These are phyloP conservation scores for Pocillopora grandis DNA, from an alignment of 92 coral and sea anemone genomes.

Conservation along the genomic window DNA sequence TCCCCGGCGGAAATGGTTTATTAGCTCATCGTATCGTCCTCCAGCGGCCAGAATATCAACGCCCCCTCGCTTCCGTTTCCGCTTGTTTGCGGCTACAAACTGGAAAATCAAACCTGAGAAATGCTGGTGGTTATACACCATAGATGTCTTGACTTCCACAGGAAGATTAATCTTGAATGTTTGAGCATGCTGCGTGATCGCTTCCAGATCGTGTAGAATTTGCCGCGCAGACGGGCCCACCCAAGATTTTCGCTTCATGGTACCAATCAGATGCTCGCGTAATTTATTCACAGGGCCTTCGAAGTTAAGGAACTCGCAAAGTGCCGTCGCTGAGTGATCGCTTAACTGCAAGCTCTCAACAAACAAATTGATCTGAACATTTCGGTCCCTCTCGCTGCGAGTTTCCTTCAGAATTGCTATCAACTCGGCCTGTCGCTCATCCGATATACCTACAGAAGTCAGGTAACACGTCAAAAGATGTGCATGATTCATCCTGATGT, in stretches of 20 bases:
- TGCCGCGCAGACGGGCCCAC: conserved; percentile 69
- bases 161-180: conserved; percentile 68
- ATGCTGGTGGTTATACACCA: conserved; percentile 83
- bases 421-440: conserved; percentile 71
- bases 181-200: conserved; percentile 66
- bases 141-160: conserved; percentile 68
- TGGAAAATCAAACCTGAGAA: conserved; percentile 95
- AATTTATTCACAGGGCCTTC: conserved; percentile 85
- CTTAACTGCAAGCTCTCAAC: conserved; percentile 70
- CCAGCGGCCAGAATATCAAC: conserved; percentile 96
- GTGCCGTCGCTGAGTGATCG: conserved; percentile 63
- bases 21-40: conserved; percentile 93
- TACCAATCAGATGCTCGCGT: conserved; percentile 70
- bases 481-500: conserved; percentile 89
- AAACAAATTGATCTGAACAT: conserved; percentile 72
- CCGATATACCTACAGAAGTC: conserved; percentile 78
- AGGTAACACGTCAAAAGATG: conserved; percentile 69
- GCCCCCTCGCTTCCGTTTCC: conserved; percentile 89
- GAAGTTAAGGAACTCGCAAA: conserved; percentile 72
- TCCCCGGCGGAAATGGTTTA: conserved; percentile 74
- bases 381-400: conserved; percentile 66
- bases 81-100: conserved; percentile 91
- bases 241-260: conserved; percentile 67
- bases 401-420: conserved; percentile 76
- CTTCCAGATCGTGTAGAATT: conserved; percentile 78